phyloP scores from a whole-genome alignment of 2,113 vertebrate species.

The Perognathus longimembris region DNA sequence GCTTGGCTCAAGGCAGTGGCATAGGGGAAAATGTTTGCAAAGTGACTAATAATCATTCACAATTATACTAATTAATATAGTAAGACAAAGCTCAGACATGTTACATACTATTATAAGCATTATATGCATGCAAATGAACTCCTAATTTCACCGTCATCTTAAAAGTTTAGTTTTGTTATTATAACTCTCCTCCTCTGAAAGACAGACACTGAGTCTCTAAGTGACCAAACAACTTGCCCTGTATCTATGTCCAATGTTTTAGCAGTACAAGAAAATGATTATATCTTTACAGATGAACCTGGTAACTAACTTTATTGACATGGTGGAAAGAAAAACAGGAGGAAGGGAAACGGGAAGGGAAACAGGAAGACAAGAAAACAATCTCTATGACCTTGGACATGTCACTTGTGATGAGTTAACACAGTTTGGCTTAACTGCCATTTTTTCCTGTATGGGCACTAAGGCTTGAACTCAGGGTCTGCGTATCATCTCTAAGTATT shows the following conservation, averaged over 20 bases:
- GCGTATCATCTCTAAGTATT: background rate
- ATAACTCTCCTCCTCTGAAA: background rate
- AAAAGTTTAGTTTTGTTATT: background rate
- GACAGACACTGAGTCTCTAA: background rate
- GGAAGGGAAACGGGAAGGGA: background rate
- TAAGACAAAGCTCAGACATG: background rate
- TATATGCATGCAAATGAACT: background rate
- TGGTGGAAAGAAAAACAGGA: background rate
- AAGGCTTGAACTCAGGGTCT: too few relatives aligned
- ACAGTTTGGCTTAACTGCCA: too few relatives aligned
- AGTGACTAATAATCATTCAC: slow-evolving; percentile 35
- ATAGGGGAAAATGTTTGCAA: slow-evolving; percentile 42
- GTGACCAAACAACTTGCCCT: background rate
- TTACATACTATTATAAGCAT: slow-evolving; percentile 21
- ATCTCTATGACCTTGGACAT: slow-evolving; percentile 21
- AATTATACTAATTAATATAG: slow-evolving; percentile 13
- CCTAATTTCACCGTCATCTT: background rate
- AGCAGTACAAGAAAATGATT: background rate
- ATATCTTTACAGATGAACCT: background rate
- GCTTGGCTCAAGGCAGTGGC: slow-evolving; percentile 15
- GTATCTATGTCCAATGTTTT: background rate
- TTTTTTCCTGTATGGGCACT: too few relatives aligned
- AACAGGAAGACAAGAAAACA: background rate
- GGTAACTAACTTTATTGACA: background rate
- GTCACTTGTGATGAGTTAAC: slow-evolving; percentile 1